Conservation (phyloP, 2,797 vertebrate genomes). For the Catamblyrhynchus diadema region DNA sequence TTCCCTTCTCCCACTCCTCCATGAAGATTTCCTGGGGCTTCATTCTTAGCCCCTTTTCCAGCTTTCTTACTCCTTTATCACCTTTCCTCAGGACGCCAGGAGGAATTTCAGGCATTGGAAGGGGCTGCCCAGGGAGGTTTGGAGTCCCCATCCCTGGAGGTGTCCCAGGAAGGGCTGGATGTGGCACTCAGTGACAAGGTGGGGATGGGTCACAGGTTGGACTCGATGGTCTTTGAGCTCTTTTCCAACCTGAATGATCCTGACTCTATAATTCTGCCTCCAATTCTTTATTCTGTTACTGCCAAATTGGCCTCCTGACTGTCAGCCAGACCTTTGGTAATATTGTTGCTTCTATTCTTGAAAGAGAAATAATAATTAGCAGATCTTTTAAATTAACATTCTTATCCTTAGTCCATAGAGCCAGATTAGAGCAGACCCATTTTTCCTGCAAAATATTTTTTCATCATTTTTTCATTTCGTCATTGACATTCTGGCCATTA, state of each 20-base stretch:
- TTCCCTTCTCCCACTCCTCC: background rate
- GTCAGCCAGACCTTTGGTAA: background rate
- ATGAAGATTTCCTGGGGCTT: background rate
- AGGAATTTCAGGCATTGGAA: background rate
- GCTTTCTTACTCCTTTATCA: background rate
- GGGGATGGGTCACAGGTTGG: fast-evolving
- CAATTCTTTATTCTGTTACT: background rate
- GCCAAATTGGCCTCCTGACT: background rate
- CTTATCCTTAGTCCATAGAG: background rate
- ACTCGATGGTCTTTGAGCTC: background rate
- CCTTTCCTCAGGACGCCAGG: background rate
- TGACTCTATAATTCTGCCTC: background rate
- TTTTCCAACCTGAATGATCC: background rate
- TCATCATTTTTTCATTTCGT: background rate
- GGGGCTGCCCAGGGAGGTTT: background rate
- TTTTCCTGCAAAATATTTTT: background rate
- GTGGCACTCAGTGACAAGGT: background rate
- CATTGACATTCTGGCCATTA: background rate
- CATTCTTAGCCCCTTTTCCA: background rate
- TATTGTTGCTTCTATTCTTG: background rate
- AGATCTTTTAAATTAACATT: background rate
- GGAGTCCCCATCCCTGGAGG: background rate
- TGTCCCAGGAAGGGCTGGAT: background rate
- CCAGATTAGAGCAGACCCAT: background rate
- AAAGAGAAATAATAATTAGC: background rate